Evolutionary conservation across 2,888 invertebrate genomes (phyloP), one percentile per base, ranked within the genome.

Genomic region (Agrypnus murinus): DNA sequence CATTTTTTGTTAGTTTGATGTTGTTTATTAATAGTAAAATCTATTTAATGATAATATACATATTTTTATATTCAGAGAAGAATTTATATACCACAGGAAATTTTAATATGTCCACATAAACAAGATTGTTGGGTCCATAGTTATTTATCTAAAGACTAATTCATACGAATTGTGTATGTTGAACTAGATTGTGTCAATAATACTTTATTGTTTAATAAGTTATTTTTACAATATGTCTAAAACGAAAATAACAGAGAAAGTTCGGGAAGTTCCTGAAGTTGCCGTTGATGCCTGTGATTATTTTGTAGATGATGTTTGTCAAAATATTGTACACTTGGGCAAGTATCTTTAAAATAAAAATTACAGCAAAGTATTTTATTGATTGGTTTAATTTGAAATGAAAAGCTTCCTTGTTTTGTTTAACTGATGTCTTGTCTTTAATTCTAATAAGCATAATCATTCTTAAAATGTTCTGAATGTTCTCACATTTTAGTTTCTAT

Each of bases 261-360:
- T 43, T 12, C 38, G 55, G 57, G 32, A 46, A 48, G 70, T 81
- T 10, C 81, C 91, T 0, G 92, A 92, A 76, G 85, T 88, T 8
- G 93, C 92, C 0, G 89, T 89, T 78, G 93, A 93, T 75, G 92
- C 90, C 40, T 89, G 90, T 69, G 90, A 91, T 78, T 92, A 92
- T 86, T 93, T 93, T 81, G 87, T 89, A 7, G 92, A 92, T 81
- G 92, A 92, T 81, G 88, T 92, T 74, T 86, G 87, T 67, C 88
- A 89, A 77, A 88, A 89, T 10, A 88, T 88, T 85, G 79, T 81
- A 69, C 81, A 84, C 76, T 79, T 86, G 83, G 88, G 88, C 87
- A 86, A 83, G 84, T 84, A 80, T 46, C 9, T 36, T 14, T 34
- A 57, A 36, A 36, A 36, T 1, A 36, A 36, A n/a, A 8, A 32